These are phyloP conservation scores for Oreohelix idahoensis DNA, from an alignment of 1,140 invertebrate genomes.

Conservation along the genomic window DNA sequence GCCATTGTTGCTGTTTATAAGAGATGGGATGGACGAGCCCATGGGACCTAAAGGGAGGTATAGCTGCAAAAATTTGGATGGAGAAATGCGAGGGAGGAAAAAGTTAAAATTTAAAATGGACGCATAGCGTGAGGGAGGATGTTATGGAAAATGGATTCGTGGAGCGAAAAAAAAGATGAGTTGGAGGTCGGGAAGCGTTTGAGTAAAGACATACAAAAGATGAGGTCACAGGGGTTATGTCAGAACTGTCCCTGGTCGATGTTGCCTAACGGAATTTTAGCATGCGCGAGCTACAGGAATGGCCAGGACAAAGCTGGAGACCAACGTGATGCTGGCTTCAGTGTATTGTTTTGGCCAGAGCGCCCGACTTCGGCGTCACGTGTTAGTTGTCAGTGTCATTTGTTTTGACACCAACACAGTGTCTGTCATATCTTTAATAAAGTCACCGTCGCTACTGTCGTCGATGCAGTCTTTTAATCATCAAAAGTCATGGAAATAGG, in stretches of 20 bases:
- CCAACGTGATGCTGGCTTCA: not conserved
- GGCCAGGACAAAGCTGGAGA: not conserved
- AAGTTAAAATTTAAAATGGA: not conserved
- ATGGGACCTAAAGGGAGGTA: too few relatives aligned
- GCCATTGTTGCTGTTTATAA: not conserved
- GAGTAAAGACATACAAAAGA: slow-evolving; percentile 8
- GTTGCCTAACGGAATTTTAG: not conserved
- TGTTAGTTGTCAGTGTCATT: not conserved
- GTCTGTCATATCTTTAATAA: too few relatives aligned
- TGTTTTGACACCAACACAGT: not conserved
- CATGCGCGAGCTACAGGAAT: not conserved
- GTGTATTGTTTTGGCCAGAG: not conserved
- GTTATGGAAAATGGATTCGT: not conserved
- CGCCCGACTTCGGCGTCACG: not conserved
- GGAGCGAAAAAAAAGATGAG: not conserved
- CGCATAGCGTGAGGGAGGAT: not conserved
- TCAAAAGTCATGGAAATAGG: too few relatives aligned
- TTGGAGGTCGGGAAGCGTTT: not conserved
- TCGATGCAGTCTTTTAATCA: too few relatives aligned
- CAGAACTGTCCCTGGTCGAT: not conserved
- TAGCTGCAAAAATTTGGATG: not conserved
- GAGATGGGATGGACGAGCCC: not conserved
- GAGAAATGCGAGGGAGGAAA: not conserved
- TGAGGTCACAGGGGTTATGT: not conserved
- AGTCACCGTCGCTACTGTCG: too few relatives aligned